Evolutionary conservation across 1,140 invertebrate genomes (phyloP).

Genomic region (Lineus longissimus): DNA sequence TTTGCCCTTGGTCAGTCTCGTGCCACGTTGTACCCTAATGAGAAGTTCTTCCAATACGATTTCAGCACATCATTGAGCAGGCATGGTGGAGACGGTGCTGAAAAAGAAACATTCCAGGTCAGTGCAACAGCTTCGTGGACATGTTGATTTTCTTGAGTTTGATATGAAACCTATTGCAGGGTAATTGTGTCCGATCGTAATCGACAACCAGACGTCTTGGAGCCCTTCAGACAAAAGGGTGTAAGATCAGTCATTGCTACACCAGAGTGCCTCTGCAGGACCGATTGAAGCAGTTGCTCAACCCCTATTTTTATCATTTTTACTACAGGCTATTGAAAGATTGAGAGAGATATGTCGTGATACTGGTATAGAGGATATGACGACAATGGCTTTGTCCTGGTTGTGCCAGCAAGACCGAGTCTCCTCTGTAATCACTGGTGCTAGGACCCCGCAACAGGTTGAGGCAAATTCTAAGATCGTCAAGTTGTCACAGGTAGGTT

Average conservation of each 20-base stretch:
- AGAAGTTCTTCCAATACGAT: no score
- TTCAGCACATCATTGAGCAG: conserved; percentile 31
- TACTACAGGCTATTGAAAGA: conserved; percentile 32
- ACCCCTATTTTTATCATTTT: conserved; percentile 1
- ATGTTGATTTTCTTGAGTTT: background rate
- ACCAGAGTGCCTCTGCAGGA: background rate
- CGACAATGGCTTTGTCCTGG: conserved; percentile 42
- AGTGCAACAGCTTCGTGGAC: background rate
- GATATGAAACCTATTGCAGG: background rate
- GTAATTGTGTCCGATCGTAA: no score
- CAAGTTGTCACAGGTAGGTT: conserved; percentile 39
- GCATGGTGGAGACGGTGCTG: conserved; percentile 45
- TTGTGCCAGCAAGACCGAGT: conserved; percentile 37
- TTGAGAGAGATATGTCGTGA: conserved; percentile 39
- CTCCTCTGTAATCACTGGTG: conserved; percentile 42
- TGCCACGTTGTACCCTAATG: no score
- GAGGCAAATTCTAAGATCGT: conserved; percentile 37
- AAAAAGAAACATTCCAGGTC: conserved; percentile 47
- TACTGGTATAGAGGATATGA: conserved; percentile 31
- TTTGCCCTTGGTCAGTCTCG: no score
- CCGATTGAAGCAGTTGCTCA: background rate
- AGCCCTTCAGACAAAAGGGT: no score
- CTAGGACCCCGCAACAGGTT: conserved; percentile 43
- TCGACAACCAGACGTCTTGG: no score
- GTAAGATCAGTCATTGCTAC: no score